Conservation (phyloP, 2,888 invertebrate genomes). For the Luperina nickerlii region DNA sequence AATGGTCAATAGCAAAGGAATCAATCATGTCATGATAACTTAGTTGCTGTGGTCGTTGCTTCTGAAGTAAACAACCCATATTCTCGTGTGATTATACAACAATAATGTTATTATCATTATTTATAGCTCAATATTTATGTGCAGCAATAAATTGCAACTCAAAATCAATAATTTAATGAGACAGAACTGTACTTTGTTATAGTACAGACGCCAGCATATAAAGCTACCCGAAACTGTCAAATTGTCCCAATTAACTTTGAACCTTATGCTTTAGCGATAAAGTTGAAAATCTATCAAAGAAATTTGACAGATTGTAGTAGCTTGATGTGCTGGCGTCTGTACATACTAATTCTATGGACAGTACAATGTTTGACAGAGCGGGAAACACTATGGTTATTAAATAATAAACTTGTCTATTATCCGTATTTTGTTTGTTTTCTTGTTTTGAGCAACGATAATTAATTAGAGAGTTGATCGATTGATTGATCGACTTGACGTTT, state of each 20-base stretch:
- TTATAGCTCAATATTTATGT: constrained; percentile 31
- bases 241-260: too few relatives aligned
- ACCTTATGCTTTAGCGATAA: too few relatives aligned
- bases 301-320: too few relatives aligned
- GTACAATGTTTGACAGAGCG: constrained; percentile 12
- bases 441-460: background rate
- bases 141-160: constrained; percentile 32
- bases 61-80: constrained; percentile 50
- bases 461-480: too few relatives aligned
- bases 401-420: background rate
- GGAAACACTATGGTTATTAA: constrained; percentile 1
- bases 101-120: constrained; percentile 42
- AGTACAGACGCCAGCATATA: too few relatives aligned
- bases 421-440: background rate
- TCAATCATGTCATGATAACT: constrained; percentile 51
- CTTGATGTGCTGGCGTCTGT: too few relatives aligned
- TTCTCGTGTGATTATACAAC: constrained; percentile 23
- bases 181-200: background rate
- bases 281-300: too few relatives aligned
- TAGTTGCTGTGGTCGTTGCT: constrained; percentile 7
- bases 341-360: too few relatives aligned
- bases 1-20: constrained; percentile 43
- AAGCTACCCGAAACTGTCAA: too few relatives aligned
- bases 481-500: background rate
- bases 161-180: constrained; percentile 28